Evolutionary conservation across 2,797 vertebrate species (phyloP).

Genomic region (Megaceryle alcyon): DNA sequence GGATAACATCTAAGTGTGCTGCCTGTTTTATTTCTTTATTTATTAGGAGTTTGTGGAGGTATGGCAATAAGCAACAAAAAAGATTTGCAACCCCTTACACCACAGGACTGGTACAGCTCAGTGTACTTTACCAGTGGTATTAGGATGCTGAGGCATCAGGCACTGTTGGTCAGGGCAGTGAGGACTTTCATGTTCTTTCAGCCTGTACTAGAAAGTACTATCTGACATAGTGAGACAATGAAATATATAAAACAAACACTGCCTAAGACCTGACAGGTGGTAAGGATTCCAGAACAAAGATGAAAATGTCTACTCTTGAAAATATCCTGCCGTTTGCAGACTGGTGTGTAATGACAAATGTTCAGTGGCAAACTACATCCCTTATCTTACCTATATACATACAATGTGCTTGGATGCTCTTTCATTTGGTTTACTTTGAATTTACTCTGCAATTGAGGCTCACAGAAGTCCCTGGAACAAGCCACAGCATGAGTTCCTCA

Average conservation of each 20-base stretch:
- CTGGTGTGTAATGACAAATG: not conserved
- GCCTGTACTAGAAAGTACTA: not conserved
- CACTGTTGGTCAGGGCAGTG: not conserved
- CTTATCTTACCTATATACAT: not conserved
- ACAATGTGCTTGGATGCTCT: accelerated
- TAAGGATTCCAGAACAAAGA: not conserved
- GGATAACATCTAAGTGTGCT: not conserved
- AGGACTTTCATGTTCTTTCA: not conserved
- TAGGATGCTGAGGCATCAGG: not conserved
- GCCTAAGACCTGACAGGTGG: not conserved
- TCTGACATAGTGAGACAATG: not conserved
- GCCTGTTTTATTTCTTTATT: not conserved
- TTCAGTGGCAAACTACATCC: not conserved
- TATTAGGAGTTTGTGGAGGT: not conserved
- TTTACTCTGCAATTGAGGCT: not conserved
- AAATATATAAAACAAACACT: not conserved
- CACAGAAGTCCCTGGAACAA: not conserved
- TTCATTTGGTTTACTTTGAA: not conserved
- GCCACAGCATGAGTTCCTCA: not conserved
- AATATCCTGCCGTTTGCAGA: not conserved
- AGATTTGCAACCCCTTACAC: not conserved
- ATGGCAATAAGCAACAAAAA: not conserved
- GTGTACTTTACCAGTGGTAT: accelerated
- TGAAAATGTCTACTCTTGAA: not conserved
- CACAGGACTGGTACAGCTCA: not conserved